A percentile compares a stretch with the other conserved stretches of the same genome.
These are phyloP conservation scores for Thumatha senex DNA, from an alignment of 2,888 invertebrate species.

Conservation along the genomic window DNA sequence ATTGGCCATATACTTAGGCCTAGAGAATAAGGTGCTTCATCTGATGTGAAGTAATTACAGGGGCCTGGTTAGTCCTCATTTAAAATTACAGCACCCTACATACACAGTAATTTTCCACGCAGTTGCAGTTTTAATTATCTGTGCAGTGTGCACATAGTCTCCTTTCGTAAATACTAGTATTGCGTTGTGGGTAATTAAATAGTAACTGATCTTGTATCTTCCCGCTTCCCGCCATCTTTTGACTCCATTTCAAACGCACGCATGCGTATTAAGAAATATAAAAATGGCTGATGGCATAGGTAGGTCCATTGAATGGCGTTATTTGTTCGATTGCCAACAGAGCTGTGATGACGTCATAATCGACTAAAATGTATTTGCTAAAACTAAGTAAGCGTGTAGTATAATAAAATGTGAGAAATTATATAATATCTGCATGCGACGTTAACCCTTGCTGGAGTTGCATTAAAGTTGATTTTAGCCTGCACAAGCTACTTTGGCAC, in stretches of 20 bases:
- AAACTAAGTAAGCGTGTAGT: slow-evolving; percentile 33
- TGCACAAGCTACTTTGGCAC: slow-evolving; percentile 43
- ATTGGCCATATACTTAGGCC: too few relatives aligned
- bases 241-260: slow-evolving; percentile 18
- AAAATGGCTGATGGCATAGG: too few relatives aligned
- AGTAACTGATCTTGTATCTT: slow-evolving; percentile 18
- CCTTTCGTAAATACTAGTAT: slow-evolving; percentile 12
- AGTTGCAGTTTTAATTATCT: slow-evolving; percentile 8
- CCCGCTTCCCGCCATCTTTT: slow-evolving; percentile 17
- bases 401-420: neutral
- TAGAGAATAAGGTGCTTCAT: too few relatives aligned
- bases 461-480: slow-evolving; percentile 41
- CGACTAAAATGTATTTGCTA: slow-evolving; percentile 27
- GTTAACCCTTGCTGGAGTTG: slow-evolving; percentile 41
- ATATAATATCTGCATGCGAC: slow-evolving; percentile 26
- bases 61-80: neutral
- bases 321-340: slow-evolving; percentile 36
- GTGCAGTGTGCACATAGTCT: neutral
- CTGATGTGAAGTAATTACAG: neutral
- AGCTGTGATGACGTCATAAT: slow-evolving; percentile 30
- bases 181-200: slow-evolving; percentile 21
- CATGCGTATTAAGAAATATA: slow-evolving; percentile 3
- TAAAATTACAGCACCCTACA: slow-evolving; percentile 1
- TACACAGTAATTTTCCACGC: slow-evolving; percentile 5
- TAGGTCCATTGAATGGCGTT: slow-evolving; percentile 5